These are phyloP conservation scores for Mnemiopsis leidyi DNA, from an alignment of 37 sponge, comb jelly and placozoan genomes.

Conservation along the genomic window DNA sequence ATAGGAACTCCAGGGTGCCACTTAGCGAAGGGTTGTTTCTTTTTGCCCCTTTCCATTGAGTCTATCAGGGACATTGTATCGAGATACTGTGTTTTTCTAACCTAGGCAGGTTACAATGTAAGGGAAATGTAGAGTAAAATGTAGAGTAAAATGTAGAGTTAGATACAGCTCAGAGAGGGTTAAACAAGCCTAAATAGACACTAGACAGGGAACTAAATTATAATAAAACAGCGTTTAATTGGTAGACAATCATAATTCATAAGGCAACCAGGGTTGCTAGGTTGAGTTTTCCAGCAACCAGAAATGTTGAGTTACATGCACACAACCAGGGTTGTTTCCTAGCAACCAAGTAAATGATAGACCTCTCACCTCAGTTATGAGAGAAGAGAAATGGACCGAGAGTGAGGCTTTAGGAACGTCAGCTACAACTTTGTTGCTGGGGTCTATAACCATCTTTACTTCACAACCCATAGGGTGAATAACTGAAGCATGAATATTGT, in stretches of 20 bases:
- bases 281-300: no score
- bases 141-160: neutral
- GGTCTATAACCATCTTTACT: constrained; percentile 49
- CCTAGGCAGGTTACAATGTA: no score
- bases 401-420: constrained; percentile 4
- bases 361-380: constrained; percentile 52
- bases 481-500: neutral
- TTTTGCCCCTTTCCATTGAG: constrained; percentile 46
- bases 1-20: constrained; percentile 51
- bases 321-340: no score
- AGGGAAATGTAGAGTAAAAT: neutral
- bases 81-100: constrained; percentile 25
- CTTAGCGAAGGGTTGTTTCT: constrained; percentile 59
- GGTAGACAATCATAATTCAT: no score
- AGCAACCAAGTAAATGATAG: no score
- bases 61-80: constrained; percentile 44
- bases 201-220: neutral
- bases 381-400: constrained; percentile 20
- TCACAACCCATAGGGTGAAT: constrained; percentile 56
- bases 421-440: constrained; percentile 21
- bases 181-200: neutral
- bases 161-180: neutral
- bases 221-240: no score
- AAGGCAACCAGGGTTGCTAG: no score
- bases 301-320: no score